Evolutionary conservation across 2,888 invertebrate genomes (phyloP).

Genomic region (Melitaea athalia): DNA sequence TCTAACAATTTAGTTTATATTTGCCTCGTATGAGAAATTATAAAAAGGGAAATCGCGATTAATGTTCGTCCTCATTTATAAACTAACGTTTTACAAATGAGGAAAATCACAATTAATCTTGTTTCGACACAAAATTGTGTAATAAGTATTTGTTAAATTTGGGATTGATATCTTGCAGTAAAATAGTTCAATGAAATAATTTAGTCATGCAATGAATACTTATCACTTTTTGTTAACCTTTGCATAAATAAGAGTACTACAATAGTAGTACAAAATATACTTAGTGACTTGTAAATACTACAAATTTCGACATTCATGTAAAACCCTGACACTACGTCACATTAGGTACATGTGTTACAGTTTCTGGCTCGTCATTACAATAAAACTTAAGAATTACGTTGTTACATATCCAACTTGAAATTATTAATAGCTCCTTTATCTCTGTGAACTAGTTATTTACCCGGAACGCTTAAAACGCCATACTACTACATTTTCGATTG

Average conservation of each 20-base stretch:
- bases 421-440: constrained; percentile 23
- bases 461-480: constrained; percentile 9
- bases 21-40: not conserved
- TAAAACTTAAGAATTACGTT: not conserved
- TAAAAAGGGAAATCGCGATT: not conserved
- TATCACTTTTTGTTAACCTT: no score
- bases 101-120: not conserved
- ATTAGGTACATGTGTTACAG: constrained; percentile 23
- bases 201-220: no score
- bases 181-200: not conserved
- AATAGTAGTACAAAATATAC: constrained; percentile 38
- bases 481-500: constrained; percentile 10
- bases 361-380: constrained; percentile 31
- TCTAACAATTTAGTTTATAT: not conserved
- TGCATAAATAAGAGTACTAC: constrained; percentile 8
- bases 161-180: no score
- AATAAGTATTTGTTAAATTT: not conserved
- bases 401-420: constrained; percentile 10
- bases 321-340: constrained; percentile 40
- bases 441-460: constrained; percentile 17
- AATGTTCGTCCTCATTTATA: not conserved
- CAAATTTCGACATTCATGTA: constrained; percentile 36
- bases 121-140: not conserved
- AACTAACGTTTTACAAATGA: not conserved
- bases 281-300: constrained; percentile 41